A percentile compares a stretch with the other conserved stretches of the same genome.
Conservation (phyloP, 2,797 vertebrate species). For the Amniataba percoides region DNA sequence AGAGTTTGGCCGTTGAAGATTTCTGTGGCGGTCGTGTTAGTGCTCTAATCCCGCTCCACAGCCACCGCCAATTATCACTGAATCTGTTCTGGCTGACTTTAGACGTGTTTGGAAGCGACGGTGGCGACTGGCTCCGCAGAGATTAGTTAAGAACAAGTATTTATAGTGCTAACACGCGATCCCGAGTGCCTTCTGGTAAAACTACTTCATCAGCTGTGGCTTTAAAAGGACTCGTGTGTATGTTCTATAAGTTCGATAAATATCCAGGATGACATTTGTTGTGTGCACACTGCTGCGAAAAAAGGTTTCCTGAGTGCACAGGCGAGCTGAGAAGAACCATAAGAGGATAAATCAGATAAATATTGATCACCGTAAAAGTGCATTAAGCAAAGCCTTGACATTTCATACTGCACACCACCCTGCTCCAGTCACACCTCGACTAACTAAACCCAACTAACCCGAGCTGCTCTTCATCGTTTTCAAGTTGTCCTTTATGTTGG, state of each 20-base stretch:
- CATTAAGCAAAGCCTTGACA: slow-evolving; percentile 33
- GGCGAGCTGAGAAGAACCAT: not conserved
- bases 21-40: slow-evolving; percentile 46
- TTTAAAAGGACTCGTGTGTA: slow-evolving; percentile 6
- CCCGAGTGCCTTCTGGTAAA: slow-evolving; percentile 9
- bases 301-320: not conserved
- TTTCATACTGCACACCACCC: slow-evolving; percentile 48
- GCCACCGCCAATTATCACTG: slow-evolving; percentile 49
- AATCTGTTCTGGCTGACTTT: slow-evolving; percentile 55
- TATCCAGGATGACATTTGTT: not conserved
- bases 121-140: slow-evolving; percentile 28
- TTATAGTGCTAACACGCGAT: slow-evolving; percentile 42
- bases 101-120: slow-evolving; percentile 44
- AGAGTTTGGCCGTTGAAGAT: slow-evolving; percentile 37
- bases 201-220: not conserved
- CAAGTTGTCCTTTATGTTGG: slow-evolving; percentile 19
- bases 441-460: slow-evolving; percentile 66
- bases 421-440: slow-evolving; percentile 31
- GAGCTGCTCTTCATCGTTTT: slow-evolving; percentile 18
- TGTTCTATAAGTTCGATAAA: not conserved
- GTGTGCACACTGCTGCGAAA: not conserved
- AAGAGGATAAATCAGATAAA: not conserved
- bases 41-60: slow-evolving; percentile 44
- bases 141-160: slow-evolving; percentile 47
- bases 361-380: slow-evolving; percentile 12